Conservation (phyloP, 2,113 vertebrate genomes). For the Erpornis zantholeuca region DNA sequence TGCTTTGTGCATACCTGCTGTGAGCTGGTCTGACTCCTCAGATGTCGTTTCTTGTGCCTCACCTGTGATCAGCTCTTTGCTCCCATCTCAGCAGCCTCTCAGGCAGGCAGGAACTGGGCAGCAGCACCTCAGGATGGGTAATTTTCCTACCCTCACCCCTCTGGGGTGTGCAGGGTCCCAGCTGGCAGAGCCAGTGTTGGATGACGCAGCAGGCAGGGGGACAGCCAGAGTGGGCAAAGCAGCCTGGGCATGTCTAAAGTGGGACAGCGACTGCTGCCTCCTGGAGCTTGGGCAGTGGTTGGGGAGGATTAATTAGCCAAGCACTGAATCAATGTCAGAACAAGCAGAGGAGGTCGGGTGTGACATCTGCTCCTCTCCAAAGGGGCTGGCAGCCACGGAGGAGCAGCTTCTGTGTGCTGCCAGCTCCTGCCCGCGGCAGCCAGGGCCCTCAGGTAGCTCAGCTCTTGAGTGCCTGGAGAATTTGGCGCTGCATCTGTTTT, state of each 20-base stretch:
- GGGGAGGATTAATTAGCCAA: conserved; percentile 5
- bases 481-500: background rate
- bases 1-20: accelerated
- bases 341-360: background rate
- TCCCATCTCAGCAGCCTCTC: background rate
- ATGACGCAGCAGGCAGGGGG: background rate
- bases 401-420: background rate
- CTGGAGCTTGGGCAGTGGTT: background rate
- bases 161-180: background rate
- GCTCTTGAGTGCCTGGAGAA: background rate
- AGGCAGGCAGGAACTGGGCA: background rate
- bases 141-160: background rate
- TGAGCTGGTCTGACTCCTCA: background rate
- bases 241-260: background rate
- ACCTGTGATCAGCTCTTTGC: background rate
- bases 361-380: background rate
- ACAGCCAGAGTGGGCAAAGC: background rate
- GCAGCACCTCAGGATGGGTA: background rate
- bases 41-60: accelerated
- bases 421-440: background rate
- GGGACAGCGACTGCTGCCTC: background rate
- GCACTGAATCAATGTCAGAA: background rate
- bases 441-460: background rate
- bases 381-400: background rate
- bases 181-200: background rate